These are phyloP conservation scores for Petrosia ficiformis DNA, from an alignment of 37 sponge, comb jelly and placozoan species.

Conservation along the genomic window DNA sequence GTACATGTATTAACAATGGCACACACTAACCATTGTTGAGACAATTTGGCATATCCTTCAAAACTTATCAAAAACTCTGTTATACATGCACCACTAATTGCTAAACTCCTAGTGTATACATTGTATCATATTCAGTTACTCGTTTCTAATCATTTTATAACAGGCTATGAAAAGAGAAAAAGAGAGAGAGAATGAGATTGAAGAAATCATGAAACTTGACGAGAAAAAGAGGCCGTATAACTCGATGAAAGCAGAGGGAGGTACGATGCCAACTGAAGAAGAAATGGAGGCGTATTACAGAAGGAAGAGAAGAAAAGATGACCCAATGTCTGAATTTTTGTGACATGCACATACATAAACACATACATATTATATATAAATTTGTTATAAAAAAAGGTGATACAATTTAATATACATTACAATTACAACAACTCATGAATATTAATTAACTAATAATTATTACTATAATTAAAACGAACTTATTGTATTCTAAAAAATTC, in stretches of 20 bases:
- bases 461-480: neutral
- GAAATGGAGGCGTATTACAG: slow-evolving; percentile 88
- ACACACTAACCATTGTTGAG: no score
- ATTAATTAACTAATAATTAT: neutral
- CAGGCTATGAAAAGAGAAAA: slow-evolving; percentile 59
- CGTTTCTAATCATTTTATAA: neutral
- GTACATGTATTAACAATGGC: no score
- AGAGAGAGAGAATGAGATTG: slow-evolving; percentile 58
- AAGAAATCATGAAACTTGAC: slow-evolving; percentile 48
- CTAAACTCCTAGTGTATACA: no score
- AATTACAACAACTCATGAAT: neutral
- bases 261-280: slow-evolving; percentile 85
- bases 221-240: slow-evolving; percentile 93
- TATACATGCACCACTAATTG: no score
- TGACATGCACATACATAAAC: no score
- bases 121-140: neutral
- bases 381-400: no score
- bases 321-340: slow-evolving; percentile 81
- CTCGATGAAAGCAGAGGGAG: slow-evolving; percentile 78
- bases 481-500: neutral
- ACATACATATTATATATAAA: no score
- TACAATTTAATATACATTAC: no score
- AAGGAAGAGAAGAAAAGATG: slow-evolving; percentile 71
- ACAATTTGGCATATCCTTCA: no score
- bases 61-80: no score